phyloP scores from a whole-genome alignment of 1,140 invertebrate species.

The Diuraphis noxia region DNA sequence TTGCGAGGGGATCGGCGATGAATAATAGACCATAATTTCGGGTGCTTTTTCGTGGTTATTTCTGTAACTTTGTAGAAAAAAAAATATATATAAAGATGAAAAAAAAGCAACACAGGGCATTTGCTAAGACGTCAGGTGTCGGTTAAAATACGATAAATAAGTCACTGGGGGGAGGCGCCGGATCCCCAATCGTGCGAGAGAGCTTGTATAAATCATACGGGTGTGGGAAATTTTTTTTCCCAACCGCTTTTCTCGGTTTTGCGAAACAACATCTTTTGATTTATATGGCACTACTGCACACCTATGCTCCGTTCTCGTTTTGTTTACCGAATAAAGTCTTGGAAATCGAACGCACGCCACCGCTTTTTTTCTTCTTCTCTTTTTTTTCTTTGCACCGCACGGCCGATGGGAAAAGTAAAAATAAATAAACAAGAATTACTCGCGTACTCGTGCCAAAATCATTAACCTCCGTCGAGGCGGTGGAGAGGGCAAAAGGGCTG shows the following conservation, averaged over 20 bases:
- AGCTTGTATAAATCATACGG: conserved; percentile 43
- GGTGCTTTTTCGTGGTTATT: conserved; percentile 30
- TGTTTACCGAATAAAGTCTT: conserved; percentile 13
- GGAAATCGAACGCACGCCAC: conserved; percentile 29
- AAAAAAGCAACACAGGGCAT: background rate
- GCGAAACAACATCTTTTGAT: conserved; percentile 40
- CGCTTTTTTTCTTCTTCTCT: background rate
- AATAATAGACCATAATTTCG: conserved; percentile 29
- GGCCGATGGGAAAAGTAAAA: background rate
- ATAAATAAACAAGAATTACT: conserved; percentile 42
- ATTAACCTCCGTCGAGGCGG: conserved; percentile 15
- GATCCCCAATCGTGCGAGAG: conserved; percentile 8
- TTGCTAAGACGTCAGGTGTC: conserved; percentile 47
- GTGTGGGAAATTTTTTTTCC: conserved; percentile 1
- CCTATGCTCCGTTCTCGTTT: background rate
- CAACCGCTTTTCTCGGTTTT: background rate
- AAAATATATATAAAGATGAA: background rate
- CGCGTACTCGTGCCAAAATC: conserved; percentile 40
- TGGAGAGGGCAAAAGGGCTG: background rate
- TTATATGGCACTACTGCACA: conserved; percentile 3
- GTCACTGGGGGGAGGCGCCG: background rate
- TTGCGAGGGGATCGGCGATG: background rate
- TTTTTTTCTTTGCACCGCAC: background rate
- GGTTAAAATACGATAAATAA: conserved; percentile 50
- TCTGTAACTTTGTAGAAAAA: conserved; percentile 27